Percentiles rank a stretch among this genome's conserved stretches.
These are phyloP conservation scores for Drosophila kurseongensis DNA, from an alignment of 1,140 invertebrate genomes.

Conservation along the genomic window DNA sequence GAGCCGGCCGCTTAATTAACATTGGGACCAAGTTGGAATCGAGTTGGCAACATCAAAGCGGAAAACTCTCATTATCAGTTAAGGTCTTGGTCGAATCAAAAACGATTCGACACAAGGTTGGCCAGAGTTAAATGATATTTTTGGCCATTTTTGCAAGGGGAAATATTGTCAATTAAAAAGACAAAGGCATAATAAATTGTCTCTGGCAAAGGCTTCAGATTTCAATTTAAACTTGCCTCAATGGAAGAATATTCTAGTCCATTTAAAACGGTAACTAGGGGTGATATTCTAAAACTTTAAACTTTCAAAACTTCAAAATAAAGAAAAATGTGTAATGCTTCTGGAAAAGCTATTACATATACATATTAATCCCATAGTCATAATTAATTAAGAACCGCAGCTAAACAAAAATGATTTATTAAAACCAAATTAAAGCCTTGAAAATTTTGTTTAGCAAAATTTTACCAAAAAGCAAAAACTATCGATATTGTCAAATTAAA, in stretches of 20 bases:
- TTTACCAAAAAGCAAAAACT: background rate
- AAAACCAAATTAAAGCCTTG: background rate
- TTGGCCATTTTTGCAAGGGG: background rate
- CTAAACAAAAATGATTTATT: too few species aligned
- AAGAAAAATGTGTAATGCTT: too few species aligned
- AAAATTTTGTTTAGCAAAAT: background rate
- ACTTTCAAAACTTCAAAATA: too few species aligned
- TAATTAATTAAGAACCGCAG: too few species aligned
- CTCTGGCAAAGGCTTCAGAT: background rate
- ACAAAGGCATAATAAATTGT: background rate
- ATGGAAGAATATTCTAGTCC: background rate
- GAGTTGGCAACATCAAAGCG: conserved; percentile 5
- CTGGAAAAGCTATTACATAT: too few species aligned
- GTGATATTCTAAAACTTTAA: too few species aligned
- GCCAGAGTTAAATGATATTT: background rate
- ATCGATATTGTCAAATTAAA: background rate
- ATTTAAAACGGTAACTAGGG: too few species aligned
- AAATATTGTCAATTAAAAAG: background rate
- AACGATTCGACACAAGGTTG: background rate
- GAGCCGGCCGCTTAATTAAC: conserved; percentile 24
- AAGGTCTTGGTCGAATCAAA: background rate
- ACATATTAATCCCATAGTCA: too few species aligned
- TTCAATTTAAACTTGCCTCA: background rate
- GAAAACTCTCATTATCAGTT: conserved; percentile 7
- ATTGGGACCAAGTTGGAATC: conserved; percentile 2